Evolutionary conservation across 2,888 invertebrate species (phyloP).

Genomic region (Drosophila hamatofila): DNA sequence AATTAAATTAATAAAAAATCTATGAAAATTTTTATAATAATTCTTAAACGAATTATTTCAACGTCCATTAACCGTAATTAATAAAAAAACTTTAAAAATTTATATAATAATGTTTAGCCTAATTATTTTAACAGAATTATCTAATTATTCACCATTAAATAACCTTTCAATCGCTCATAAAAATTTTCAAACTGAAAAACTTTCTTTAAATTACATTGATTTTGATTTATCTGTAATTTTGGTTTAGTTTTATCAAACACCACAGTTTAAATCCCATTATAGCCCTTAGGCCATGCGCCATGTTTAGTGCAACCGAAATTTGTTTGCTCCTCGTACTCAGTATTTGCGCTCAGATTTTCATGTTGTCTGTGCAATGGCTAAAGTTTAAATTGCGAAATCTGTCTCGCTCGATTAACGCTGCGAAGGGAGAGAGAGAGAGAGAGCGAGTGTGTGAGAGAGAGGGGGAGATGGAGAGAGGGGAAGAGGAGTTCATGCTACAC

Average conservation of each 20-base stretch:
- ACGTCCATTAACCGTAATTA: no score
- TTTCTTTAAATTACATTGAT: background rate
- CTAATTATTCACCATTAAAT: no score
- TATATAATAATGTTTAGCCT: no score
- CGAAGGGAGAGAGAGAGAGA: background rate
- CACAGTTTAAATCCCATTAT: background rate
- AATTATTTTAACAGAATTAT: no score
- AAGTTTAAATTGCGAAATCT: constrained; percentile 61
- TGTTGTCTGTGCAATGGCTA: constrained; percentile 41
- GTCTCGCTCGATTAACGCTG: constrained; percentile 64
- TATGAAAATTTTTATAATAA: no score
- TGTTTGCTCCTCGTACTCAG: constrained; percentile 16
- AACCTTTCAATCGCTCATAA: no score
- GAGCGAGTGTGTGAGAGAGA: background rate
- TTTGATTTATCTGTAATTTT: background rate
- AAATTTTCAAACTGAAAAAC: background rate
- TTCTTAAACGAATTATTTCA: no score
- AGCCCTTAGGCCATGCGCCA: constrained; percentile 1
- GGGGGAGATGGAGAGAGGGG: background rate
- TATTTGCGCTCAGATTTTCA: constrained; percentile 19
- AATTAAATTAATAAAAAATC: no score
- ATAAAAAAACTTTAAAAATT: no score
- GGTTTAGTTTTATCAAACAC: no score
- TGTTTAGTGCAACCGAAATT: constrained; percentile 17
- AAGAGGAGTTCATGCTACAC: background rate